A percentile compares a stretch with the other conserved stretches of the same genome.
phyloP scores from a whole-genome alignment of 2,113 vertebrate genomes.

The Neolamprologus sp. region DNA sequence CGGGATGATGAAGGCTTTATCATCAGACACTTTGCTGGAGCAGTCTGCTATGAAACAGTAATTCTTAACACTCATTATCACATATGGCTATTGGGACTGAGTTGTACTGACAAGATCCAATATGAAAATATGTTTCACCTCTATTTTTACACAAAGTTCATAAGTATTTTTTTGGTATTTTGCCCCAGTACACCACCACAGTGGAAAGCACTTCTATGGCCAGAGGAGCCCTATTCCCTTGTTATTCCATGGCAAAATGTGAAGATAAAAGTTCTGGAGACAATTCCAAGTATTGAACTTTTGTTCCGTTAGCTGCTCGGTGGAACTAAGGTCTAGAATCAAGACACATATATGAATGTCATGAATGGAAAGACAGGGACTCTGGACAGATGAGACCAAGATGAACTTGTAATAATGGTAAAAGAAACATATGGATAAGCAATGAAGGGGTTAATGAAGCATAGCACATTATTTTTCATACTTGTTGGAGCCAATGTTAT shows the following conservation, averaged over 20 bases:
- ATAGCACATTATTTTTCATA: background rate
- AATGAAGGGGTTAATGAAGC: background rate
- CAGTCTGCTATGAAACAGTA: conserved; percentile 98
- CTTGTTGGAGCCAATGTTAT: background rate
- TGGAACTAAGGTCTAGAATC: background rate
- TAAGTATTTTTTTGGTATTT: background rate
- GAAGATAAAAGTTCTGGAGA: background rate
- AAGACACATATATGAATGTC: background rate
- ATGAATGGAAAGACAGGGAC: background rate
- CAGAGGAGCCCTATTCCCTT: background rate
- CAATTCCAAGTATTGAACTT: background rate
- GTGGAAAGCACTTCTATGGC: background rate
- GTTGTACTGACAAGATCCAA: background rate
- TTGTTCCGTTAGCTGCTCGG: background rate
- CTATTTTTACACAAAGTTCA: background rate
- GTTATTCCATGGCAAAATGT: background rate
- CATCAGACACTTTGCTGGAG: conserved; percentile 94
- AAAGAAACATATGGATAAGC: background rate
- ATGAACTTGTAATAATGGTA: background rate
- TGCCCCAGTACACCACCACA: background rate
- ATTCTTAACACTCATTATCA: background rate
- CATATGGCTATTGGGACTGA: background rate
- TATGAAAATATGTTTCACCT: background rate
- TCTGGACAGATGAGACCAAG: background rate
- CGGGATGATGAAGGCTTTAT: conserved; percentile 97